These are phyloP conservation scores for Pseudopleuronectes americanus DNA, from an alignment of 2,797 vertebrate species.

Conservation along the genomic window DNA sequence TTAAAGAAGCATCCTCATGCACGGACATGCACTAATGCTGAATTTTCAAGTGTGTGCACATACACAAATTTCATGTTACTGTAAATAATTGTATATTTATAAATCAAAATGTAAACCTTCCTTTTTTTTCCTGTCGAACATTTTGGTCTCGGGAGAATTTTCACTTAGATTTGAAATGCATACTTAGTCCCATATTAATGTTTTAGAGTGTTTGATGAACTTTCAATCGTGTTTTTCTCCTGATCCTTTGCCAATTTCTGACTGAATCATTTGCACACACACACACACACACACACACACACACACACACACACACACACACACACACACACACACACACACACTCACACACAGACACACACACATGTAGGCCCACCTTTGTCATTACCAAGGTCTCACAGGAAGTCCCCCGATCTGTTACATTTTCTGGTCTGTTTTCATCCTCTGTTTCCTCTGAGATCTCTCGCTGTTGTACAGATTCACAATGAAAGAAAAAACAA, in stretches of 20 bases:
- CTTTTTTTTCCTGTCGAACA: not conserved
- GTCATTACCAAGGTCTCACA: slow-evolving; percentile 19
- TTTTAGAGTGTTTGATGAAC: not conserved
- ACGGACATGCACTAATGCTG: slow-evolving; percentile 4
- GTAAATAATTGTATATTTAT: not conserved
- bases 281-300: not conserved
- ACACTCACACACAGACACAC: too few species aligned
- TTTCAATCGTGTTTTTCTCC: slow-evolving; percentile 2
- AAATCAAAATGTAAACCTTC: not conserved
- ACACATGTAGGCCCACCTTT: not conserved
- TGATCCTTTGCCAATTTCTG: not conserved
- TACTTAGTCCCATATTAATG: not conserved
- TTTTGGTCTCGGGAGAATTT: not conserved
- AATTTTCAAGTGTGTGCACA: too few species aligned
- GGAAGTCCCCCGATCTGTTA: slow-evolving; percentile 2
- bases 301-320: too few species aligned
- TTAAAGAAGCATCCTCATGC: slow-evolving; percentile 49
- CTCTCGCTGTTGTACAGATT: slow-evolving; percentile 72
- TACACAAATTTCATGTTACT: not conserved
- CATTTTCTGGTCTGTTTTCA: not conserved
- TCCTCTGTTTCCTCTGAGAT: slow-evolving; percentile 59
- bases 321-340: not conserved
- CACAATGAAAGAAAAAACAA: slow-evolving; percentile 49
- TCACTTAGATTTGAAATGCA: not conserved
- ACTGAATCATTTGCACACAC: not conserved